A percentile compares a stretch with the other conserved stretches of the same genome.
Evolutionary conservation across 2,888 invertebrate species (phyloP).

Genomic region (Coelogynopora nodosa): DNA sequence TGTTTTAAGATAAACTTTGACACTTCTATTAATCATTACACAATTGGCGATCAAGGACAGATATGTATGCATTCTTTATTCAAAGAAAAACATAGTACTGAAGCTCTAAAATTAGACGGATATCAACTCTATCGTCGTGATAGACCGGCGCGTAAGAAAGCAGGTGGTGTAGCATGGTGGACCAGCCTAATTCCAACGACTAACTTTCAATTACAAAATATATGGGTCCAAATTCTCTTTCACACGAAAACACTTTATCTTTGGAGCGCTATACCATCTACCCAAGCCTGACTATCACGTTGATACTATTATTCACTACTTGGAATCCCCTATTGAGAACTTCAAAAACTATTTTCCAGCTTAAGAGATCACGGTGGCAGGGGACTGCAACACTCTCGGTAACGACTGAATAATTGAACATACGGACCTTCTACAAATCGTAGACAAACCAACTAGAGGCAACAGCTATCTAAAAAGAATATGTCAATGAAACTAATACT

Average conservation of each 20-base stretch:
- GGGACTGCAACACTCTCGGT: neutral
- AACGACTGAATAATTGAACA: neutral
- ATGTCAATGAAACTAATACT: neutral
- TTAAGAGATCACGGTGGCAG: neutral
- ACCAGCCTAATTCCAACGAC: slow-evolving; percentile 29
- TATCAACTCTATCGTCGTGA: slow-evolving; percentile 6
- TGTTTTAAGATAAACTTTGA: too few species aligned
- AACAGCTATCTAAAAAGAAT: slow-evolving; percentile 20
- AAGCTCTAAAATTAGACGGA: slow-evolving; percentile 20
- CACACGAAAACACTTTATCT: slow-evolving; percentile 7
- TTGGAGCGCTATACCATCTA: slow-evolving; percentile 20
- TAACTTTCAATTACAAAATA: neutral
- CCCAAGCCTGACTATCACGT: slow-evolving; percentile 15
- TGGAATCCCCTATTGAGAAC: neutral
- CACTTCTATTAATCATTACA: too few species aligned
- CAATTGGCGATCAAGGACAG: too few species aligned
- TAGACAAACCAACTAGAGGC: slow-evolving; percentile 14
- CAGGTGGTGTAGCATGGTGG: neutral
- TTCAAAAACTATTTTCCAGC: slow-evolving; percentile 22
- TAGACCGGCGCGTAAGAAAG: slow-evolving; percentile 13
- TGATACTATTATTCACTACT: neutral
- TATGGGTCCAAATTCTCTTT: slow-evolving; percentile 12
- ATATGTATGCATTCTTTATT: too few species aligned
- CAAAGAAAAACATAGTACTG: neutral
- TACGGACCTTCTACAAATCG: slow-evolving; percentile 4